phyloP scores from a whole-genome alignment of 2,113 vertebrate species.

The Psophia crepitans region DNA sequence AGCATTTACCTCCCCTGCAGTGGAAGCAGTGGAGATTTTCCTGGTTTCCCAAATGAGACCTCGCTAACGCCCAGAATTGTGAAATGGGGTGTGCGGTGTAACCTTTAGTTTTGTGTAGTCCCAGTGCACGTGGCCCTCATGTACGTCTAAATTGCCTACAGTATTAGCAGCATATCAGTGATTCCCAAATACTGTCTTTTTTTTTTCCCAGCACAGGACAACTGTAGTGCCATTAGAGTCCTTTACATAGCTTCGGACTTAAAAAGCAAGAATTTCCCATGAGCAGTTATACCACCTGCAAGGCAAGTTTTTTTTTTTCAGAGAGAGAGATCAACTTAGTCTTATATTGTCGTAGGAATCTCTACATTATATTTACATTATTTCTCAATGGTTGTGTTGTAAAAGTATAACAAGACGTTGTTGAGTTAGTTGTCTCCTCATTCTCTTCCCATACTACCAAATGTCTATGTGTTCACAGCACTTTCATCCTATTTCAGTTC shows the following conservation, averaged over 20 bases:
- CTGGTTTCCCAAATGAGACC: background rate
- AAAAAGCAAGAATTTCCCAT: background rate
- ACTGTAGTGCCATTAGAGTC: background rate
- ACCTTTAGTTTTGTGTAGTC: background rate
- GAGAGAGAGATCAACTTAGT: background rate
- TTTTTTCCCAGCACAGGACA: background rate
- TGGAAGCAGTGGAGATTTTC: background rate
- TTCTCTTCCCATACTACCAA: background rate
- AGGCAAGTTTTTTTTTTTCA: too few relatives aligned
- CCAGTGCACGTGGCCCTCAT: background rate
- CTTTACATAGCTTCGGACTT: background rate
- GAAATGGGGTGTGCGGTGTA: background rate
- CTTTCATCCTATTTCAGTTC: background rate
- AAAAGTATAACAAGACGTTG: background rate
- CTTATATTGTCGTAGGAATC: background rate
- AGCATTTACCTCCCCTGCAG: fast-evolving
- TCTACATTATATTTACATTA: background rate
- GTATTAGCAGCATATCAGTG: background rate
- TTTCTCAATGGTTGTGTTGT: background rate
- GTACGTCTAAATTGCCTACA: background rate
- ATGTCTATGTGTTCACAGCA: background rate
- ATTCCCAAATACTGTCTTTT: background rate
- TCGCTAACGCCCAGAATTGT: background rate
- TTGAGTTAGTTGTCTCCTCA: background rate
- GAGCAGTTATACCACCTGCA: background rate